Evolutionary conservation across 2,113 vertebrate species (phyloP).

Genomic region (Onychostoma macrolepis): DNA sequence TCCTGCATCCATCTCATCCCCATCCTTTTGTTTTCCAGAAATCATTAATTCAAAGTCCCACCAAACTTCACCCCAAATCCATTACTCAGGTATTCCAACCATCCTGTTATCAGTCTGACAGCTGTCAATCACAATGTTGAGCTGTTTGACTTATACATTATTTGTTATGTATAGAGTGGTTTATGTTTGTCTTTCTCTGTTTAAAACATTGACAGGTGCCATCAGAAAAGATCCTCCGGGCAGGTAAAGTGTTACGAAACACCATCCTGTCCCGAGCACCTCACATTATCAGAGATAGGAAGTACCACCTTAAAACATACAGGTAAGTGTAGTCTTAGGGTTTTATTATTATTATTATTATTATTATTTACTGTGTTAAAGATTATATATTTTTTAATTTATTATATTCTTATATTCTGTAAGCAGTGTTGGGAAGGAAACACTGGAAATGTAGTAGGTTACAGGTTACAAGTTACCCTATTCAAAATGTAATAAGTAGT

Average conservation of each 20-base stretch:
- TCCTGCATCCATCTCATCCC: neutral
- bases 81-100: slow-evolving; percentile 85
- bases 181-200: neutral
- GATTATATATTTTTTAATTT: too few relatives aligned
- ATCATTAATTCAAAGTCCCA: slow-evolving; percentile 86
- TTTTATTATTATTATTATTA: too few relatives aligned
- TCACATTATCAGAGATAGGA: slow-evolving; percentile 98
- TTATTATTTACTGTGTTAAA: too few relatives aligned
- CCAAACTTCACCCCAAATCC: slow-evolving; percentile 84
- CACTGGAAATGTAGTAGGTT: too few relatives aligned
- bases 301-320: slow-evolving; percentile 96
- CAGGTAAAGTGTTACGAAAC: slow-evolving; percentile 89
- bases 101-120: slow-evolving; percentile 47
- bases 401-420: too few relatives aligned
- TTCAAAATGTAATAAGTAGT: too few relatives aligned
- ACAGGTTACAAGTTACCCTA: too few relatives aligned
- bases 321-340: slow-evolving; percentile 68
- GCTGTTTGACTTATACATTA: too few relatives aligned
- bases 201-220: too few relatives aligned
- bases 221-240: slow-evolving; percentile 92
- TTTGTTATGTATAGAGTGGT: neutral
- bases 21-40: slow-evolving; percentile 92
- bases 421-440: too few relatives aligned
- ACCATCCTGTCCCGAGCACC: slow-evolving; percentile 88
- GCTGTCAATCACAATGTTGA: slow-evolving; percentile 9